Conservation (phyloP, 2,888 invertebrate genomes). For the Cheilosia vulpina region DNA sequence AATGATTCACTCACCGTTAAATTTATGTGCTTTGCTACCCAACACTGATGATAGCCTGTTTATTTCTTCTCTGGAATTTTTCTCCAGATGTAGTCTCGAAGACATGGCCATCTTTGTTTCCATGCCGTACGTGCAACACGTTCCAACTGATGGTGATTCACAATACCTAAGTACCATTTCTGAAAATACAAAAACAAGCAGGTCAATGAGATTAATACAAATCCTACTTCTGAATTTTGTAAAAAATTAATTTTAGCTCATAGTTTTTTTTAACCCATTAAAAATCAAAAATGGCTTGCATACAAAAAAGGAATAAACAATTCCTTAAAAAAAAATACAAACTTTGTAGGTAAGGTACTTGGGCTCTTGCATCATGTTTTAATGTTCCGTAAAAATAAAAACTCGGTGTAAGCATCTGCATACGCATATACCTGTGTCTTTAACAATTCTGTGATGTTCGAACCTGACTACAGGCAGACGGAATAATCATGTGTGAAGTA, state of each 20-base stretch:
- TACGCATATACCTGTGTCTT: background rate
- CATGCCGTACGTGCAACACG: slow-evolving; percentile 86
- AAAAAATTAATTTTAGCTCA: background rate
- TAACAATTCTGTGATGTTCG: background rate
- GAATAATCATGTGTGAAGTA: slow-evolving; percentile 12
- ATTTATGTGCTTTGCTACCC: slow-evolving; percentile 90
- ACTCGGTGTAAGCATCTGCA: too few relatives aligned
- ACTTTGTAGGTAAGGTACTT: background rate
- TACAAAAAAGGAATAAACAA: slow-evolving; percentile 10
- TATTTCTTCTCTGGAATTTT: slow-evolving; percentile 90
- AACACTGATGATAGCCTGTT: slow-evolving; percentile 90
- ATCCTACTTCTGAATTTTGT: background rate
- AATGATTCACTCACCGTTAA: slow-evolving; percentile 90
- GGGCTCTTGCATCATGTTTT: slow-evolving; percentile 21
- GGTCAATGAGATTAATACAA: background rate
- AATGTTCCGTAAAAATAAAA: background rate
- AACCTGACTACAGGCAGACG: background rate
- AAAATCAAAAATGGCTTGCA: background rate
- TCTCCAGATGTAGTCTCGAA: slow-evolving; percentile 90
- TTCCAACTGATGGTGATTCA: slow-evolving; percentile 84
- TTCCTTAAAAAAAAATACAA: background rate
- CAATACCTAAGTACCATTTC: slow-evolving; percentile 83
- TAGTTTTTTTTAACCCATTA: background rate
- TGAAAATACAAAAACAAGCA: slow-evolving; percentile 76
- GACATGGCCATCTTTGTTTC: slow-evolving; percentile 88